Conservation (phyloP, 2,797 vertebrate genomes). For the Sparus aurata region DNA sequence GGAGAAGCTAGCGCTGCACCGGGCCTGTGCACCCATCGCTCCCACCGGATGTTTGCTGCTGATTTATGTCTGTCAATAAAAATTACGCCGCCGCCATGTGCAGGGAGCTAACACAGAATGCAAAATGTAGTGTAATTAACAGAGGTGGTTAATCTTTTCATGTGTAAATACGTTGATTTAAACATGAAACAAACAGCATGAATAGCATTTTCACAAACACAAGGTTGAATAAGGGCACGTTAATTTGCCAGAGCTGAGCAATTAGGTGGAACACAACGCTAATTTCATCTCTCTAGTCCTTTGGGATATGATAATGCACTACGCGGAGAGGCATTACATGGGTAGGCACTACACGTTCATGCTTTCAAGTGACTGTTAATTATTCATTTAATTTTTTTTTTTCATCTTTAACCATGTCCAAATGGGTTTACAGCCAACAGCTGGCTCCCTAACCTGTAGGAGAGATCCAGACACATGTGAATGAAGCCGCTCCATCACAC, state of each 20-base stretch:
- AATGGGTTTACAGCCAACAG: slow-evolving; percentile 59
- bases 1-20: slow-evolving; percentile 2
- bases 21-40: slow-evolving; percentile 6
- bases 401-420: slow-evolving; percentile 56
- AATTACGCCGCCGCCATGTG: neutral
- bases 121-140: slow-evolving; percentile 73
- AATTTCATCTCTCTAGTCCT: slow-evolving; percentile 79
- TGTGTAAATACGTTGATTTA: slow-evolving; percentile 81
- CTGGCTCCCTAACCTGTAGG: slow-evolving; percentile 15
- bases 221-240: slow-evolving; percentile 80
- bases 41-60: slow-evolving; percentile 4
- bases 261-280: slow-evolving; percentile 83
- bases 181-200: slow-evolving; percentile 80
- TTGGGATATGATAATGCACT: slow-evolving; percentile 79
- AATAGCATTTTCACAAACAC: slow-evolving; percentile 74
- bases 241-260: slow-evolving; percentile 83
- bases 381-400: slow-evolving; percentile 65
- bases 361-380: slow-evolving; percentile 82
- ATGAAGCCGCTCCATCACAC: slow-evolving; percentile 27
- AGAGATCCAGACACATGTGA: slow-evolving; percentile 33
- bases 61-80: slow-evolving; percentile 53
- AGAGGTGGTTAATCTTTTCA: slow-evolving; percentile 76
- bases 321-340: slow-evolving; percentile 57
- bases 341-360: slow-evolving; percentile 48
- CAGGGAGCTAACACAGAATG: slow-evolving; percentile 30